These are phyloP conservation scores for Pelobates cultripes DNA, from an alignment of 2,797 vertebrate genomes.

Conservation along the genomic window DNA sequence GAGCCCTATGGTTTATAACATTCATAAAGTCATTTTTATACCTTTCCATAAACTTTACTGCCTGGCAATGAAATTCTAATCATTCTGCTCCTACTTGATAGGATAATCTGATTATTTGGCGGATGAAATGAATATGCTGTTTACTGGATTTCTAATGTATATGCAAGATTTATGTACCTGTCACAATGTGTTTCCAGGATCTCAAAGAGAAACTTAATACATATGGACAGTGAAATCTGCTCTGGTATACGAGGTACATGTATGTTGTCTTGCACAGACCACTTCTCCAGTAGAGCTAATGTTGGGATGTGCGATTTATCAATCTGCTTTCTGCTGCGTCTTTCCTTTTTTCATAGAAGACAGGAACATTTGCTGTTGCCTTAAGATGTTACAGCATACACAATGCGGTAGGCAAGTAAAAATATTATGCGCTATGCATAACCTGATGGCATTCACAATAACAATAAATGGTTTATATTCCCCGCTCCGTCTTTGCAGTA, in stretches of 20 bases:
- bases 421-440: background rate
- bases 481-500: background rate
- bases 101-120: conserved; percentile 56
- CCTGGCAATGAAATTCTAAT: conserved; percentile 53
- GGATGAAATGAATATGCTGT: conserved; percentile 52
- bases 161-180: conserved; percentile 44
- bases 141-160: conserved; percentile 53
- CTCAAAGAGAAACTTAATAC: background rate
- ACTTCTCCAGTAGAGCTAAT: background rate
- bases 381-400: conserved; percentile 20
- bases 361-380: conserved; percentile 26
- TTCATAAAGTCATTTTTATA: conserved; percentile 55
- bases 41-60: conserved; percentile 54
- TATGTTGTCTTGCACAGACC: background rate
- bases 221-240: conserved; percentile 20
- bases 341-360: conserved; percentile 22
- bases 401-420: background rate
- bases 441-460: background rate
- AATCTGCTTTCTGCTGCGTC: conserved; percentile 30
- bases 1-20: conserved; percentile 46
- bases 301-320: conserved; percentile 17
- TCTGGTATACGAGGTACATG: conserved; percentile 12
- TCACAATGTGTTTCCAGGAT: conserved; percentile 26
- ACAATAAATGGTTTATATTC: background rate
- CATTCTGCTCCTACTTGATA: conserved; percentile 52